Evolutionary conservation across 2,113 vertebrate species (phyloP).

Genomic region (Rhinoderma darwinii): DNA sequence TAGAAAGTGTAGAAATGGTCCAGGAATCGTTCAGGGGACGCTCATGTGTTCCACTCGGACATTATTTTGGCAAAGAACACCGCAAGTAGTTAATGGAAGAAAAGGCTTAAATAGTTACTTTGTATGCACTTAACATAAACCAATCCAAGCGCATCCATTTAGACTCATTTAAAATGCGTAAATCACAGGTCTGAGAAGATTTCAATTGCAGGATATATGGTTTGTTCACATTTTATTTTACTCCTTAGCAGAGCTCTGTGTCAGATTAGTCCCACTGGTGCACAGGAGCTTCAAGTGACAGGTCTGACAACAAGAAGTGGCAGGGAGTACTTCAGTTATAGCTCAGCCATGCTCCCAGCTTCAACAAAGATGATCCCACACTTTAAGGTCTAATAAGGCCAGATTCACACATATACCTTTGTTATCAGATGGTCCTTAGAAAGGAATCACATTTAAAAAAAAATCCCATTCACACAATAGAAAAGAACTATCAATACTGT

Average conservation of each 20-base stretch:
- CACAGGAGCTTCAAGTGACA: too few relatives aligned
- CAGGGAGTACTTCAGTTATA: too few relatives aligned
- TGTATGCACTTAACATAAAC: slow-evolving; percentile 32
- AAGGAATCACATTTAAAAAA: too few relatives aligned
- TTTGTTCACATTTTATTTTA: neutral
- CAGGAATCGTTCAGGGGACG: neutral
- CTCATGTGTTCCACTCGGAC: neutral
- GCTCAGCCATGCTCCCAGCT: too few relatives aligned
- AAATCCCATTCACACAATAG: too few relatives aligned
- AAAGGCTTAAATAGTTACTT: slow-evolving; percentile 22
- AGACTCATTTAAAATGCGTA: slow-evolving; percentile 35
- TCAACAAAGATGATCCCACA: too few relatives aligned
- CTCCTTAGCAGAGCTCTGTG: neutral
- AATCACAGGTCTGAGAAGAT: neutral
- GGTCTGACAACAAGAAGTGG: too few relatives aligned
- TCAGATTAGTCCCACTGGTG: neutral
- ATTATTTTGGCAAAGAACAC: slow-evolving; percentile 22
- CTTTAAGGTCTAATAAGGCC: too few relatives aligned
- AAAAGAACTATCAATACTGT: too few relatives aligned
- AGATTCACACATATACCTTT: too few relatives aligned
- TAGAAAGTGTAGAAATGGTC: too few relatives aligned
- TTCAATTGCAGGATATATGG: slow-evolving; percentile 11
- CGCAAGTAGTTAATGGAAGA: slow-evolving; percentile 28
- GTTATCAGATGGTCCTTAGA: too few relatives aligned
- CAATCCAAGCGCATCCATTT: slow-evolving; percentile 31